A percentile compares a stretch with the other conserved stretches of the same genome.
Conservation (phyloP, 92 coral and sea anemone genomes). For the Epizoanthus stellaris region DNA sequence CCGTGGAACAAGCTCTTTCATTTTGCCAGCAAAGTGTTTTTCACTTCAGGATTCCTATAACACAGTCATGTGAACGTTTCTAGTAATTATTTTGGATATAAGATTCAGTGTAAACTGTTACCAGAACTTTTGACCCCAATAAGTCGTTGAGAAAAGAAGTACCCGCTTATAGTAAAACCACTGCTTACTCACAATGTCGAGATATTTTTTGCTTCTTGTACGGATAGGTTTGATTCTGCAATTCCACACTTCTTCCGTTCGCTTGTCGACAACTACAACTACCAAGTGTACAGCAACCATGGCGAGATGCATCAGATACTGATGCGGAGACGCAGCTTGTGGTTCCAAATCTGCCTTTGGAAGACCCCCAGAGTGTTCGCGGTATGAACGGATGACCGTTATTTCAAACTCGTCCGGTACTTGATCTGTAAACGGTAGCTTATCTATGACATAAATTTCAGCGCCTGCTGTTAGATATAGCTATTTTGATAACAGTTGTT, state of each 20-base stretch:
- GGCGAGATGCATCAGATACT: constrained; percentile 8
- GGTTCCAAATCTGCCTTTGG: constrained; percentile 30
- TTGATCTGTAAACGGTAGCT: background rate
- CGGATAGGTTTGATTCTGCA: constrained; percentile 30
- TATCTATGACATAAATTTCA: background rate
- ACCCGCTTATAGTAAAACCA: no score
- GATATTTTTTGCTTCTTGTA: background rate
- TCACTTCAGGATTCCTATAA: no score
- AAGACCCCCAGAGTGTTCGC: constrained; percentile 29
- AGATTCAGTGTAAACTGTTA: no score
- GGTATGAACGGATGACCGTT: background rate
- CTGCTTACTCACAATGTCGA: constrained; percentile 22
- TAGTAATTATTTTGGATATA: no score
- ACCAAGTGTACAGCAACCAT: constrained; percentile 22
- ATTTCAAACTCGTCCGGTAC: constrained; percentile 22
- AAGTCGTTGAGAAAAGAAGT: no score
- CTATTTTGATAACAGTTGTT: no score
- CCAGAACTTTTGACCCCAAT: no score
- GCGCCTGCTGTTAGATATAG: no score
- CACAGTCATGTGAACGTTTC: no score
- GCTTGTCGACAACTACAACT: background rate
- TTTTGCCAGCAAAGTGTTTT: no score
- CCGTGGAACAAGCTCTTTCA: no score
- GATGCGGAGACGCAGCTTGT: constrained; percentile 23
- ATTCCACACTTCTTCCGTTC: constrained; percentile 7